These are phyloP conservation scores for Zaprionus nigranus DNA, from an alignment of 1,140 invertebrate genomes.

Conservation along the genomic window DNA sequence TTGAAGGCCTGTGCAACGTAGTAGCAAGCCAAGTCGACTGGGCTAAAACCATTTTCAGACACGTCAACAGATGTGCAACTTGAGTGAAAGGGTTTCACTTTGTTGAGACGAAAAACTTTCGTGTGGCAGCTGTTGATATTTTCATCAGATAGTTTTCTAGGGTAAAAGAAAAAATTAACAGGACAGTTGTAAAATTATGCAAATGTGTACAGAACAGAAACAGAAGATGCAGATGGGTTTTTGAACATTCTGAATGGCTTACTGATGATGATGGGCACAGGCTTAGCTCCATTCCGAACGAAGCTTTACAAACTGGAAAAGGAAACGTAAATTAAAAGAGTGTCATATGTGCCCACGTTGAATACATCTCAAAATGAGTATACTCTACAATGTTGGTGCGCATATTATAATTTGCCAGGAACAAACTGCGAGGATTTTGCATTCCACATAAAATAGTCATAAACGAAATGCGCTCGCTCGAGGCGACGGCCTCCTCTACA, in stretches of 20 bases:
- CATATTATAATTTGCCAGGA: conserved; percentile 8
- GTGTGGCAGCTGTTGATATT: conserved; percentile 34
- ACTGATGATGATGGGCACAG: not conserved
- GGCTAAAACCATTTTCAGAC: conserved; percentile 4
- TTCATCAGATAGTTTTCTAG: conserved; percentile 26
- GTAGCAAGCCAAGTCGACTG: not conserved
- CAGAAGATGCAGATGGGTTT: conserved; percentile 18
- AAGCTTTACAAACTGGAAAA: too few species aligned
- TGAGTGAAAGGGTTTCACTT: conserved; percentile 3
- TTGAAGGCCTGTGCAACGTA: not conserved
- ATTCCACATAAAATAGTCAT: conserved; percentile 13
- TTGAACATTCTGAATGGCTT: conserved; percentile 15
- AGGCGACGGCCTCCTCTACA: not conserved
- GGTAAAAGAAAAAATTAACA: conserved; percentile 29
- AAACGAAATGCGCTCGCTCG: not conserved
- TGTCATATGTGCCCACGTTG: not conserved
- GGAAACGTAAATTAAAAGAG: not conserved
- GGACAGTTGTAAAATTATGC: conserved; percentile 40
- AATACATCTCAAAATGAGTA: not conserved
- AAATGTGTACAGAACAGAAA: conserved; percentile 29
- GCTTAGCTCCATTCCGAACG: not conserved
- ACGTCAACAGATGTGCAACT: conserved; percentile 24
- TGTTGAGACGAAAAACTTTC: conserved; percentile 34
- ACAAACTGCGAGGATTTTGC: not conserved
- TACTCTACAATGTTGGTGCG: conserved; percentile 8